These are phyloP conservation scores for Cyclopterus lumpus DNA, from an alignment of 2,797 vertebrate genomes.

Conservation along the genomic window DNA sequence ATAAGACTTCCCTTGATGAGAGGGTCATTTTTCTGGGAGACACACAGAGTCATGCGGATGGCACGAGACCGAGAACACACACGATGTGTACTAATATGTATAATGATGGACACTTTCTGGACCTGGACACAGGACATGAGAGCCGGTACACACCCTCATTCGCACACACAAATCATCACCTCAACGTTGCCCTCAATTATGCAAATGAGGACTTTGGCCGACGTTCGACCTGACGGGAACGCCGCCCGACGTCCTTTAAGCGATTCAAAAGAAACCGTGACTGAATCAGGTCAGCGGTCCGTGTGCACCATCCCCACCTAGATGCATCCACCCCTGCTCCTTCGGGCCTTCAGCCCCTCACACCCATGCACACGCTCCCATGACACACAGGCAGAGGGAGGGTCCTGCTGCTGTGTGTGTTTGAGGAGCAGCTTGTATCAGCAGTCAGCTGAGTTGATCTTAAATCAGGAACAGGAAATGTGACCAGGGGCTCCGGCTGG, in stretches of 20 bases:
- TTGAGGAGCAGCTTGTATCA: slow-evolving; percentile 67
- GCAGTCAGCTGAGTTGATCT: slow-evolving; percentile 80
- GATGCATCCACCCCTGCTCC: slow-evolving; percentile 14
- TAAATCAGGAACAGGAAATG: slow-evolving; percentile 83
- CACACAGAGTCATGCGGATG: no score
- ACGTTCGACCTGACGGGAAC: slow-evolving; percentile 18
- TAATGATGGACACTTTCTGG: no score
- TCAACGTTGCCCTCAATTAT: slow-evolving; percentile 40
- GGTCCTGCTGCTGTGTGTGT: slow-evolving; percentile 48
- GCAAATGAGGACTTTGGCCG: slow-evolving; percentile 38
- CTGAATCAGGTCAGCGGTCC: slow-evolving; percentile 24
- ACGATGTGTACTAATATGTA: no score
- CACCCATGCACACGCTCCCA: slow-evolving; percentile 17
- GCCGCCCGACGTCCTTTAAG: slow-evolving; percentile 27
- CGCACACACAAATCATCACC: slow-evolving; percentile 27
- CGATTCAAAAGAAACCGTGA: slow-evolving; percentile 32
- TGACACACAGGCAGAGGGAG: slow-evolving; percentile 45
- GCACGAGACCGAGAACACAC: not conserved
- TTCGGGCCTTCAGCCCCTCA: slow-evolving; percentile 1
- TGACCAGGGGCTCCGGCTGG: slow-evolving; percentile 71
- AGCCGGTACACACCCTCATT: slow-evolving; percentile 7
- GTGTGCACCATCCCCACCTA: slow-evolving; percentile 13
- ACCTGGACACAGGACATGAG: not conserved
- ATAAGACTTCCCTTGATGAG: slow-evolving; percentile 49
- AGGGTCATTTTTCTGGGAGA: no score